These are phyloP conservation scores for Tapera naevia DNA, from an alignment of 2,797 vertebrate genomes.

Conservation along the genomic window DNA sequence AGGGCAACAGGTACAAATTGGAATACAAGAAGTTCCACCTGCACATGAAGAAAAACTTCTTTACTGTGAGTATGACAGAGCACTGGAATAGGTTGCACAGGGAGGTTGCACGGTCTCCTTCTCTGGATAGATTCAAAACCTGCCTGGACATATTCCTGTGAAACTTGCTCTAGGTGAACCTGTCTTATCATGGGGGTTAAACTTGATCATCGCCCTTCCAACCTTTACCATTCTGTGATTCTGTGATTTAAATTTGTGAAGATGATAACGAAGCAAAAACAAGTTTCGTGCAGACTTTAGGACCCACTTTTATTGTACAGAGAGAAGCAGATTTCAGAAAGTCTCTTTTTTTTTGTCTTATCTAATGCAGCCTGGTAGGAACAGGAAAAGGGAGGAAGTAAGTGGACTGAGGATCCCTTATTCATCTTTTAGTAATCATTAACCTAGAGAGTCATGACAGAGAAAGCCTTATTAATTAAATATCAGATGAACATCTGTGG, in stretches of 20 bases:
- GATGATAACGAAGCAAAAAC: not conserved
- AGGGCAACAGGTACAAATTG: too few species aligned
- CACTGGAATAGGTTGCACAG: too few species aligned
- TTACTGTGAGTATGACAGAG: too few species aligned
- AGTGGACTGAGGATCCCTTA: not conserved
- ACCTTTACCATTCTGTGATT: too few species aligned
- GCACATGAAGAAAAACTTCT: too few species aligned
- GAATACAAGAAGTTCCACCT: too few species aligned
- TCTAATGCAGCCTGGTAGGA: not conserved
- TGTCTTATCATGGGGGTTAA: too few species aligned
- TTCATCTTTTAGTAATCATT: not conserved
- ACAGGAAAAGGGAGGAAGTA: not conserved
- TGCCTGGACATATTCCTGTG: too few species aligned
- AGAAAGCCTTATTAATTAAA: conserved; percentile 1
- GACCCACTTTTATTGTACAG: not conserved
- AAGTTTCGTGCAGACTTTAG: not conserved
- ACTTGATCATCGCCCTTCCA: too few species aligned
- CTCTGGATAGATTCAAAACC: too few species aligned
- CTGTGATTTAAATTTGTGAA: not conserved
- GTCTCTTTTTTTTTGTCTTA: not conserved
- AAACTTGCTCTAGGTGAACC: too few species aligned
- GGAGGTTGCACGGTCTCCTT: too few species aligned
- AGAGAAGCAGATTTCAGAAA: not conserved
- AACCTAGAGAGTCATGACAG: not conserved
- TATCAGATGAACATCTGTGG: not conserved